Conservation (phyloP, 2,797 vertebrate genomes). For the Sebastes steindachneri region DNA sequence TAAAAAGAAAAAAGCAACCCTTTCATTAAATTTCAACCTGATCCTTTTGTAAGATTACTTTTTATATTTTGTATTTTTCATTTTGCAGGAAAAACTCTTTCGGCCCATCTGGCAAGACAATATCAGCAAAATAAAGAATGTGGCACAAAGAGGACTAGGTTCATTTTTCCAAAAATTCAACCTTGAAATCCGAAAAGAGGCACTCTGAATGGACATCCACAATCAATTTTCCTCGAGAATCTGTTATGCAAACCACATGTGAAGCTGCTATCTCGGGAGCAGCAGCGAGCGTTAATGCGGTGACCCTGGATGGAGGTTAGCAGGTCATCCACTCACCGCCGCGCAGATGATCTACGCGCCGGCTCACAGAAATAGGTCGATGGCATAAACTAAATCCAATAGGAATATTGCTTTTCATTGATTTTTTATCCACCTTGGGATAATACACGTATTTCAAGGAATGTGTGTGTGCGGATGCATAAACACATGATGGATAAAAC, state of each 20-base stretch:
- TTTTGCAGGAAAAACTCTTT: not conserved
- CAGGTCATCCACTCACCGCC: conserved; percentile 60
- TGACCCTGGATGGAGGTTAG: conserved; percentile 70
- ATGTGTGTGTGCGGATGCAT: conserved; percentile 42
- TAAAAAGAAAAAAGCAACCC: not conserved
- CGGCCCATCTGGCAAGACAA: not conserved
- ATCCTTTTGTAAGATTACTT: not conserved
- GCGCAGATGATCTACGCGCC: conserved; percentile 63
- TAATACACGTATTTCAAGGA: conserved; percentile 71
- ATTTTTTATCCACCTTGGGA: conserved; percentile 75
- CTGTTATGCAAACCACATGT: conserved; percentile 8
- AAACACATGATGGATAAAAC: conserved; percentile 67
- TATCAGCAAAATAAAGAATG: not conserved
- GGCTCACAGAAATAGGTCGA: conserved; percentile 68
- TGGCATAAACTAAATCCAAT: conserved; percentile 81
- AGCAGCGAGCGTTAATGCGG: conserved; percentile 24
- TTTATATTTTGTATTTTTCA: not conserved
- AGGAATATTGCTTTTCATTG: conserved; percentile 82
- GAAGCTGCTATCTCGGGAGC: conserved; percentile 23
- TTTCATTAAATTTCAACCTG: not conserved
- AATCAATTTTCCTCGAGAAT: conserved; percentile 6
- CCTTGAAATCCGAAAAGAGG: not conserved
- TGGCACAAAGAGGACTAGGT: not conserved
- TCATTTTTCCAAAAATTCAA: not conserved
- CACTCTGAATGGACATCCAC: not conserved